phyloP scores from a whole-genome alignment of 2,888 invertebrate genomes.

The Drosophila demipolita region DNA sequence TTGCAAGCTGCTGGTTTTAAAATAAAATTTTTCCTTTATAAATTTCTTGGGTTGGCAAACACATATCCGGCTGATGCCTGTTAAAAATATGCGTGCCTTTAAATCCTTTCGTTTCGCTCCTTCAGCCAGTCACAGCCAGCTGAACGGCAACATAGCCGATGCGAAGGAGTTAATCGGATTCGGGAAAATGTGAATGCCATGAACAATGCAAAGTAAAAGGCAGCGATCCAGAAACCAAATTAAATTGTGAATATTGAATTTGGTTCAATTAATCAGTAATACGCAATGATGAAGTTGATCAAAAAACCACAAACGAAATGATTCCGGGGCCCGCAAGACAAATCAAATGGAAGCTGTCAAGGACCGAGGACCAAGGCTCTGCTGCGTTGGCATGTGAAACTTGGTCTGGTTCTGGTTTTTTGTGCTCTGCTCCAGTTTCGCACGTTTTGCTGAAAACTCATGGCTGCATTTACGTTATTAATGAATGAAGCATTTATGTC shows the following conservation, averaged over 20 bases:
- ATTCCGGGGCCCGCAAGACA: conserved; percentile 35
- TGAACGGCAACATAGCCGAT: conserved; percentile 8
- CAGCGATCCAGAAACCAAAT: conserved; percentile 47
- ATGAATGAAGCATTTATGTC: conserved; percentile 62
- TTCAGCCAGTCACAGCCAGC: conserved; percentile 34
- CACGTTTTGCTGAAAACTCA: conserved; percentile 32
- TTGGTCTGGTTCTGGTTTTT: neutral
- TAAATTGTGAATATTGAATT: conserved; percentile 75
- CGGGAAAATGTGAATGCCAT: conserved; percentile 41
- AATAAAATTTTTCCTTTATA: conserved; percentile 28
- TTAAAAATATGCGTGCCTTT: conserved; percentile 41
- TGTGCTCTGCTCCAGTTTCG: conserved; percentile 10
- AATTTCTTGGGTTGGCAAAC: conserved; percentile 31
- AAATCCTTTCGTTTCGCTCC: conserved; percentile 51
- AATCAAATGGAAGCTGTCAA: conserved; percentile 19
- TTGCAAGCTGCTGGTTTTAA: conserved; percentile 30
- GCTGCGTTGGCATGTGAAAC: neutral
- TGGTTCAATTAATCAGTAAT: conserved; percentile 69
- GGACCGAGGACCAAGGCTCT: no score
- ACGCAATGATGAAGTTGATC: conserved; percentile 64
- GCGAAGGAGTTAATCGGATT: conserved; percentile 54
- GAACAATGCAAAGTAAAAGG: conserved; percentile 47
- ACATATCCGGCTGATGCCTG: conserved; percentile 46
- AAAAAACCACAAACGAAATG: conserved; percentile 58
- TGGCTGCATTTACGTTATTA: conserved; percentile 60